phyloP scores from a whole-genome alignment of 2,797 vertebrate species.

The Schizopygopsis pylzovi region DNA sequence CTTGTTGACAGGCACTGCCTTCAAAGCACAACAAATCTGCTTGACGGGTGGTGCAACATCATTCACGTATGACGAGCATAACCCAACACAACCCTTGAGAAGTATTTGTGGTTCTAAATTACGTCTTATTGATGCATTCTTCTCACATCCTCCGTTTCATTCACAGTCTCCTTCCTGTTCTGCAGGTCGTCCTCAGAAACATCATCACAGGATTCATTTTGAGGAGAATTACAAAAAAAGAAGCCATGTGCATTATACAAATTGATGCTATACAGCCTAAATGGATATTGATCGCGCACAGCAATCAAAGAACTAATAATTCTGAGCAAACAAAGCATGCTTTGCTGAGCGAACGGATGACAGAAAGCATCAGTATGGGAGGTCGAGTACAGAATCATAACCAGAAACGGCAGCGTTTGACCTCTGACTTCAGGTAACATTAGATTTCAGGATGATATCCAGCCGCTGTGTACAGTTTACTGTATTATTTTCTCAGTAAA shows the following conservation, averaged over 20 bases:
- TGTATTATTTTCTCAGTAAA: neutral
- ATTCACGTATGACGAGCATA: neutral
- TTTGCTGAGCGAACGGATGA: constrained; percentile 25
- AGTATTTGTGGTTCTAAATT: neutral
- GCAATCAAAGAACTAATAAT: constrained; percentile 60
- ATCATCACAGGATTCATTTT: constrained; percentile 56
- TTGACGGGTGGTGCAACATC: neutral
- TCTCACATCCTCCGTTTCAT: constrained; percentile 17
- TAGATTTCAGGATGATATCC: neutral
- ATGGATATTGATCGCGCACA: constrained; percentile 63
- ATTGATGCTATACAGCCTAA: constrained; percentile 58
- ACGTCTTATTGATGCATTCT: neutral
- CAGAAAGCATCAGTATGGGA: neutral
- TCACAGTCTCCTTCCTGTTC: constrained; percentile 45
- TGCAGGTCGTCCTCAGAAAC: constrained; percentile 56
- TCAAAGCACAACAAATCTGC: neutral
- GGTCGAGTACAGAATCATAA: constrained; percentile 26
- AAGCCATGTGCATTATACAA: constrained; percentile 53
- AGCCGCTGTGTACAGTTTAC: neutral
- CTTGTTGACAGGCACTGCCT: constrained; percentile 5
- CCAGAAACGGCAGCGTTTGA: neutral
- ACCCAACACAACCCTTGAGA: neutral
- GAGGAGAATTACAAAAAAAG: constrained; percentile 14
- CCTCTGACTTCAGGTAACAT: neutral
- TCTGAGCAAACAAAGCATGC: constrained; percentile 56